Evolutionary conservation across 2,113 vertebrate species (phyloP).

Genomic region (Hydrochoerus hydrochaeris): DNA sequence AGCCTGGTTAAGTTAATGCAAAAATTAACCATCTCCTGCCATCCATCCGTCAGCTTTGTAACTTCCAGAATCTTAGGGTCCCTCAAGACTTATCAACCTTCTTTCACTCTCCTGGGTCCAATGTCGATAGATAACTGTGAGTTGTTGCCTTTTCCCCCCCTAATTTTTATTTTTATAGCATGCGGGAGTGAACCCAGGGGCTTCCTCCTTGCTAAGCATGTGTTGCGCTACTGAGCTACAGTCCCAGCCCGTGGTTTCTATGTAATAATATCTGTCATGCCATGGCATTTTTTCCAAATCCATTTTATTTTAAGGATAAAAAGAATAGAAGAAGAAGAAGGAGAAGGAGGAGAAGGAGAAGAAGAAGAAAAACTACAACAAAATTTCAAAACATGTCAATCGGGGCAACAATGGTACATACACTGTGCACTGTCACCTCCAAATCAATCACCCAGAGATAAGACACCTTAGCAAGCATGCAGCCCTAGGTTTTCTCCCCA

Average conservation of each 20-base stretch:
- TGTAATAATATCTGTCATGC: background rate
- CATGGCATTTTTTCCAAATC: too few relatives aligned
- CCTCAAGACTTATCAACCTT: background rate
- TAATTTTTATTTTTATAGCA: background rate
- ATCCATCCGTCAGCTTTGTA: background rate
- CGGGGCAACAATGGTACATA: too few relatives aligned
- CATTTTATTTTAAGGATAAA: too few relatives aligned
- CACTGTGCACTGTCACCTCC: too few relatives aligned
- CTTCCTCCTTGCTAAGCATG: background rate
- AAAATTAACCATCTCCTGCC: background rate
- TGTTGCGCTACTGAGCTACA: background rate
- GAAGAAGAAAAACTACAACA: too few relatives aligned
- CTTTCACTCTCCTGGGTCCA: background rate
- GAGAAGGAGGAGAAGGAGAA: too few relatives aligned
- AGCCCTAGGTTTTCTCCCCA: too few relatives aligned
- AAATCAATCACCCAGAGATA: too few relatives aligned
- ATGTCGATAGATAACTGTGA: background rate
- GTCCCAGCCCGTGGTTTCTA: background rate
- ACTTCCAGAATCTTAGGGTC: background rate
- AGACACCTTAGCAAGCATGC: too few relatives aligned
- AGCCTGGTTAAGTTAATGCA: background rate
- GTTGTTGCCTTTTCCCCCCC: background rate
- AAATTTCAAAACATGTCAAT: too few relatives aligned
- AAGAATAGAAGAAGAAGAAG: too few relatives aligned
- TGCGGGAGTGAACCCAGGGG: background rate